phyloP scores from a whole-genome alignment of 2,888 invertebrate genomes.

The Tiphia femorata region DNA sequence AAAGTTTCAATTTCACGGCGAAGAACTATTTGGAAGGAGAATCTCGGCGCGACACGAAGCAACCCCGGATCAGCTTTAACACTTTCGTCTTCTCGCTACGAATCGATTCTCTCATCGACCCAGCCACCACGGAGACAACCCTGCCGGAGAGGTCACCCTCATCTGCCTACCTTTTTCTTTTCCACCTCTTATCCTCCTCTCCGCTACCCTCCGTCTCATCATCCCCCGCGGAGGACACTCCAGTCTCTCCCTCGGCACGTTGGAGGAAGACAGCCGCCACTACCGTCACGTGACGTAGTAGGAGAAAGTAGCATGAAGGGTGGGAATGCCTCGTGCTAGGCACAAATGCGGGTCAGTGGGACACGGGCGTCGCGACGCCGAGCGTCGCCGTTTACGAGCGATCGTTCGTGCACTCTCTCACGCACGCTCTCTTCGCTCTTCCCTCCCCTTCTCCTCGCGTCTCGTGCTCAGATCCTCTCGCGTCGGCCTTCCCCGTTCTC shows the following conservation, averaged over 20 bases:
- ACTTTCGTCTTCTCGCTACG: too few species aligned
- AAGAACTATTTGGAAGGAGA: too few species aligned
- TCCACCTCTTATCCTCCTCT: too few species aligned
- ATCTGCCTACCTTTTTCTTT: too few species aligned
- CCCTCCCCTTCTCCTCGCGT: not conserved
- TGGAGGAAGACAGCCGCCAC: slow-evolving; percentile 45
- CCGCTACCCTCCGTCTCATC: not conserved
- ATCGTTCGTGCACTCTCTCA: slow-evolving; percentile 2
- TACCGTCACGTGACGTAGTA: slow-evolving; percentile 32
- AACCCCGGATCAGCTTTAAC: too few species aligned
- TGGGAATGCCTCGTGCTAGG: slow-evolving; percentile 33
- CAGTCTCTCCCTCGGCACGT: not conserved
- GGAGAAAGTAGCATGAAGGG: slow-evolving; percentile 37
- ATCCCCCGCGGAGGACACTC: not conserved
- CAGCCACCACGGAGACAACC: too few species aligned
- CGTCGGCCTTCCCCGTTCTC: not conserved
- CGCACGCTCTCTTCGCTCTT: not conserved
- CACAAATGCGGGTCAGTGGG: slow-evolving; percentile 60
- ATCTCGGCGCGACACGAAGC: too few species aligned
- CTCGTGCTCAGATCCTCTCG: not conserved
- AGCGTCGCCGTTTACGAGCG: slow-evolving; percentile 33
- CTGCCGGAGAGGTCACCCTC: too few species aligned
- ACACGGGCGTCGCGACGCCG: slow-evolving; percentile 48
- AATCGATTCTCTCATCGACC: too few species aligned
- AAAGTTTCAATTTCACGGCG: too few species aligned